Conservation (phyloP, 92 coral and sea anemone species). For the Bergia puertoricense region DNA sequence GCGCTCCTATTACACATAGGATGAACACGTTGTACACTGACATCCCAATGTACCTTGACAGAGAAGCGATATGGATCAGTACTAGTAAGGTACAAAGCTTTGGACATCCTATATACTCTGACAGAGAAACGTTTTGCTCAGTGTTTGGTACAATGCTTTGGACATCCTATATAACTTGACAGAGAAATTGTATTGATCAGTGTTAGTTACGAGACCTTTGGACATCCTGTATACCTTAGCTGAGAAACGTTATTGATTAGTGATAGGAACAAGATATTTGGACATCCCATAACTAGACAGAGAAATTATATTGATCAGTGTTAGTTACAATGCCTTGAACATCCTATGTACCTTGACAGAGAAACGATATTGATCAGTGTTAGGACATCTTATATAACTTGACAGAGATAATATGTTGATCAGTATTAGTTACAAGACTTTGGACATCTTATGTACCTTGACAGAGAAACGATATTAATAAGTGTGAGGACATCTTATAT, state of each 20-base stretch:
- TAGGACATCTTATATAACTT: neutral
- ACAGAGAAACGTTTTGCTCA: neutral
- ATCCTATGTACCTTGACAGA: constrained; percentile 69
- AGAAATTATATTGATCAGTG: too few species aligned
- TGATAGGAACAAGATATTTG: too few species aligned
- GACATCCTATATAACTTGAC: neutral
- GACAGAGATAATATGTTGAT: too few species aligned
- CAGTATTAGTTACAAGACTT: too few species aligned
- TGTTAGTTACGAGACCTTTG: neutral
- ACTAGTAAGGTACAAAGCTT: neutral
- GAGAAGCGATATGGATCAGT: neutral
- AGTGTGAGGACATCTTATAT: neutral
- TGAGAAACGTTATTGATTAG: too few species aligned
- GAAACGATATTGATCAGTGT: neutral
- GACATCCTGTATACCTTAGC: too few species aligned
- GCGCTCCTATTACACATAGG: constrained; percentile 73
- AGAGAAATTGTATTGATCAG: neutral
- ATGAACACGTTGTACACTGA: constrained; percentile 93
- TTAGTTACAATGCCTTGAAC: constrained; percentile 28
- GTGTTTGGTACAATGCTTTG: neutral
- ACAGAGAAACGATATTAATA: neutral
- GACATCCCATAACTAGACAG: too few species aligned
- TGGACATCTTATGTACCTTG: constrained; percentile 81
- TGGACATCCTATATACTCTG: constrained; percentile 60
- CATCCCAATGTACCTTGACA: constrained; percentile 77